A percentile compares a stretch with the other conserved stretches of the same genome.
phyloP scores from a whole-genome alignment of 2,888 invertebrate species.

The Sepioteuthis lessoniana region DNA sequence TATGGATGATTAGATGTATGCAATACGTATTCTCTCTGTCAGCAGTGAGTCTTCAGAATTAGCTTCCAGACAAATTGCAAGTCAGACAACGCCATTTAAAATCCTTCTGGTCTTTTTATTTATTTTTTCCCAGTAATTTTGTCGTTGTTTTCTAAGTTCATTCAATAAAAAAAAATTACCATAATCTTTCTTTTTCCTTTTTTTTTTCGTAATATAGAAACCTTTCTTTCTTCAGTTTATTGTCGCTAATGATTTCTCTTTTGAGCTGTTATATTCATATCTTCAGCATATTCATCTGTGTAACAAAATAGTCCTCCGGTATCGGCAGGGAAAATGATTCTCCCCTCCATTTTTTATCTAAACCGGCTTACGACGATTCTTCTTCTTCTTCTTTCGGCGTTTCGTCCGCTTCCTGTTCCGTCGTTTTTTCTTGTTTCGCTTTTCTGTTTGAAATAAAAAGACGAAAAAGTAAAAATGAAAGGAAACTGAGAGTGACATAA shows the following conservation, averaged over 20 bases:
- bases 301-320: not conserved
- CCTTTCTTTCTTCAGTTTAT: not conserved
- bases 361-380: slow-evolving; percentile 15
- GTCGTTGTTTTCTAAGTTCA: not conserved
- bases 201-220: not conserved
- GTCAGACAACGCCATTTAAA: not conserved
- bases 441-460: not conserved
- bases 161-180: no score
- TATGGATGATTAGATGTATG: not conserved
- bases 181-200: not conserved
- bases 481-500: no score
- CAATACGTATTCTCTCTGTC: not conserved
- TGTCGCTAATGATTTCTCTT: not conserved
- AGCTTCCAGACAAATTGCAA: not conserved
- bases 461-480: not conserved
- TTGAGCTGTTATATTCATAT: not conserved
- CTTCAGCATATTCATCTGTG: not conserved
- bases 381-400: slow-evolving; percentile 40
- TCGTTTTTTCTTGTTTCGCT: slow-evolving; percentile 38
- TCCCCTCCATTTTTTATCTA: not conserved
- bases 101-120: not conserved
- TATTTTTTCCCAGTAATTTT: not conserved
- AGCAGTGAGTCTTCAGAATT: not conserved
- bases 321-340: not conserved
- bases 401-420: slow-evolving; percentile 13